Percentiles rank a stretch among this genome's conserved stretches.
phyloP scores from a whole-genome alignment of 1,140 invertebrate genomes.

The Atta texana region DNA sequence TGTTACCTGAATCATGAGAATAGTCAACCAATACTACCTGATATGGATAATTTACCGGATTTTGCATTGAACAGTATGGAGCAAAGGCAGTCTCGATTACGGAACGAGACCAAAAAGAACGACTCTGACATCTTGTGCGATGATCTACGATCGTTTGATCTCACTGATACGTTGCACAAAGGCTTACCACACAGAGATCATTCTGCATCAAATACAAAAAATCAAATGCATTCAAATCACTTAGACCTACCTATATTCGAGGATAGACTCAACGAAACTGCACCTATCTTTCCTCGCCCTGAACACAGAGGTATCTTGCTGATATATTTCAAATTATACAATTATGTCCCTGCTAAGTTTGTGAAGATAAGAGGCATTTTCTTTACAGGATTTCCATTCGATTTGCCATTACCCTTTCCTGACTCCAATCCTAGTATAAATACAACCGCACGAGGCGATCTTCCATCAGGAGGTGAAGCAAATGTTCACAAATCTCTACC shows the following conservation, averaged over 20 bases:
- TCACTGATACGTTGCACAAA: constrained; percentile 79
- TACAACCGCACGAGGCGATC: constrained; percentile 54
- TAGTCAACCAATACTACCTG: constrained; percentile 73
- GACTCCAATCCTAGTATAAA: constrained; percentile 70
- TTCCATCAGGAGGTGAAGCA: constrained; percentile 73
- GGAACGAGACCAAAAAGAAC: constrained; percentile 73
- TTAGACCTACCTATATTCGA: constrained; percentile 79
- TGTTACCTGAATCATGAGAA: constrained; percentile 84
- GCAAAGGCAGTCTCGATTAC: constrained; percentile 71
- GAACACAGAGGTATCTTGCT: constrained; percentile 75
- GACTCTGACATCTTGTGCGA: constrained; percentile 56
- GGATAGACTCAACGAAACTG: not conserved
- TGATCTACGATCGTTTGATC: constrained; percentile 79
- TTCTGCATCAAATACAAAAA: constrained; percentile 59
- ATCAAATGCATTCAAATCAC: constrained; percentile 69
- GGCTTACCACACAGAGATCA: constrained; percentile 64
- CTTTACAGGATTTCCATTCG: constrained; percentile 79
- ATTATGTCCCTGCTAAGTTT: not conserved
- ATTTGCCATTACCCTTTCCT: constrained; percentile 76
- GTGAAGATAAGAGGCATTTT: not conserved
- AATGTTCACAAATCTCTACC: constrained; percentile 89
- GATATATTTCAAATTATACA: not conserved
- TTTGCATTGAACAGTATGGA: constrained; percentile 83
- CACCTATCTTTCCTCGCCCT: constrained; percentile 32
- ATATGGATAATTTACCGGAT: constrained; percentile 86